Evolutionary conservation across 2,797 vertebrate genomes (phyloP).

Genomic region (Chloroceryle inda): DNA sequence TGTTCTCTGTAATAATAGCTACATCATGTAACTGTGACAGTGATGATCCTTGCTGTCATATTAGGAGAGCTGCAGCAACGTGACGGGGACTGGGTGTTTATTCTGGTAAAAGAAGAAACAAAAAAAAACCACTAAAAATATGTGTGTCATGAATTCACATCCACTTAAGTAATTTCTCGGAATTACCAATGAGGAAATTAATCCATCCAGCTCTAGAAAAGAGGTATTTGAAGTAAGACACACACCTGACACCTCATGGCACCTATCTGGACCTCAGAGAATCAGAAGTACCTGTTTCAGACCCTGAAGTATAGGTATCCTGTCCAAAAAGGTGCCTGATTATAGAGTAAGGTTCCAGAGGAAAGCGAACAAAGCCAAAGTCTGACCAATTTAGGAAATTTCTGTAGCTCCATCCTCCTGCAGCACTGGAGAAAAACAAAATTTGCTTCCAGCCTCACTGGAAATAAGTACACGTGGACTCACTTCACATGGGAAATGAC

Average conservation of each 20-base stretch:
- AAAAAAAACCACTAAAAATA: neutral
- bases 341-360: neutral
- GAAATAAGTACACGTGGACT: neutral
- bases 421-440: neutral
- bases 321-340: neutral
- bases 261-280: neutral
- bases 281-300: neutral
- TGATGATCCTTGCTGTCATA: slow-evolving; percentile 22
- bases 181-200: neutral
- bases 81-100: neutral
- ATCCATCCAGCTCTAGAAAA: neutral
- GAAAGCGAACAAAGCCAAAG: neutral
- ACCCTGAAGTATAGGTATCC: neutral
- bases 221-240: neutral
- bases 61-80: neutral
- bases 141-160: neutral
- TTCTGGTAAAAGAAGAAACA: neutral
- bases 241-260: neutral
- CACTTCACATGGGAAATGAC: neutral
- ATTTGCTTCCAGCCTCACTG: neutral
- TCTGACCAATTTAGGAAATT: neutral
- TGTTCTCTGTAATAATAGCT: slow-evolving; percentile 36
- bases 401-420: neutral
- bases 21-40: slow-evolving; percentile 22
- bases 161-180: slow-evolving; percentile 21